phyloP scores from a whole-genome alignment of 2,113 vertebrate species.

The Cyphomyrus plagiostoma region DNA sequence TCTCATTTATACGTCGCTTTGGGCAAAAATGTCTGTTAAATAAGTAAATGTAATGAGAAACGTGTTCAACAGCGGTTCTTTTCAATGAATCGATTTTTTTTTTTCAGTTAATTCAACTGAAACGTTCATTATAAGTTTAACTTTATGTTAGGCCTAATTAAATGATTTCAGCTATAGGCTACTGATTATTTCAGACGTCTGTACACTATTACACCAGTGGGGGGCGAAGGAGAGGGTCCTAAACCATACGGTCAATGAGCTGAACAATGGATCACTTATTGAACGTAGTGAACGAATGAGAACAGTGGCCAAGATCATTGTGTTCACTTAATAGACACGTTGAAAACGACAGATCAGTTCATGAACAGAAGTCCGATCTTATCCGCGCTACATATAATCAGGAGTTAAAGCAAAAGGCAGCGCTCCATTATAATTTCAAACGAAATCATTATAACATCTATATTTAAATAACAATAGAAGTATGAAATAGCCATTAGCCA shows the following conservation, averaged over 20 bases:
- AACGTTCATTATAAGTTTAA: slow-evolving; percentile 1
- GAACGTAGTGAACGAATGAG: background rate
- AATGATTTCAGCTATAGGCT: background rate
- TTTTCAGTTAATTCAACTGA: background rate
- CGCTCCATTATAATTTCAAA: background rate
- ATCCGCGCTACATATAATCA: background rate
- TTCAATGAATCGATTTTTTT: background rate
- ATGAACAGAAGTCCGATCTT: background rate
- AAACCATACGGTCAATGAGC: background rate
- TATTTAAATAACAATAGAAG: background rate
- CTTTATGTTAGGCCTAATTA: background rate
- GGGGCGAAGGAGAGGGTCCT: background rate
- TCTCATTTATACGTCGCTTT: background rate
- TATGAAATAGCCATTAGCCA: background rate
- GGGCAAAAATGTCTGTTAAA: background rate
- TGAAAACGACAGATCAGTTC: background rate
- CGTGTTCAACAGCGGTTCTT: background rate
- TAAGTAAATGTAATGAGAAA: background rate
- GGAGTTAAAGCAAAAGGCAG: background rate
- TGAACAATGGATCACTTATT: background rate
- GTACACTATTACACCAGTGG: background rate
- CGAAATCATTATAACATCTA: background rate
- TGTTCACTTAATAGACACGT: background rate
- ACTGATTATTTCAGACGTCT: background rate
- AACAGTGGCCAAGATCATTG: background rate